Evolutionary conservation across 2,113 vertebrate genomes (phyloP), one percentile per base, ranked within the genome.

Genomic region (Tor tambroides): DNA sequence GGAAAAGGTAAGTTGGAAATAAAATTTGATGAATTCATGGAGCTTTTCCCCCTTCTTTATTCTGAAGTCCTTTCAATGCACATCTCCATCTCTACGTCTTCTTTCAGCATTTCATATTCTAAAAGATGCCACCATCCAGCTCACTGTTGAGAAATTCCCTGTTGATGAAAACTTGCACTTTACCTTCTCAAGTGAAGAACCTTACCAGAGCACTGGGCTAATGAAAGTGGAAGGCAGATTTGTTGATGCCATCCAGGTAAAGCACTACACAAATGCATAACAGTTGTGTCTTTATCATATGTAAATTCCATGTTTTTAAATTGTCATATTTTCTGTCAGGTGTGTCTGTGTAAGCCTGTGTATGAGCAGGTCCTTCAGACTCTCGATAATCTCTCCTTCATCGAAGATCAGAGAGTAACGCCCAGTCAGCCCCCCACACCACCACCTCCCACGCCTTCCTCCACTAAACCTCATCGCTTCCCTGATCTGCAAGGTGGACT

Each of bases 291-390:
- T n/a, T 56, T 83, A 21, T 54, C 19, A 71, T 59, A 28, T 54
- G 46, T 14, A 82, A 6, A 56, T 65, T 87, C 2, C 30, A 65
- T 2, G 15, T 78, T 23, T 80, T 90, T 54, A 12, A 80, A 30
- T 28, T 67, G 10, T 65, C 43, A 83, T 3, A 82, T 87, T 92
- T 82, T 80, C 35, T 23, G 28, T 86, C 88, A 99, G 98, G 98
- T 99, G 88, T 97, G 96, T 89, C 94, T 99, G 81, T 98, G 97
- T 87, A 99, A 99, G 89, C 94, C 97, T 0, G 98, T 99, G 0
- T 99, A 99, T 85, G 98, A 99, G 85, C 98, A 99, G 91, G 96
- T 99, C 63, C 94, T 99, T 15, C 97, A 99, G 82, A 99, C 98
- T 0, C 91, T 99, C 89, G 98, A 99, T 94, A 98, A 97, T 89